A percentile compares a stretch with the other conserved stretches of the same genome.
Evolutionary conservation across 2,888 invertebrate species (phyloP).

Genomic region (Troides aeacus): DNA sequence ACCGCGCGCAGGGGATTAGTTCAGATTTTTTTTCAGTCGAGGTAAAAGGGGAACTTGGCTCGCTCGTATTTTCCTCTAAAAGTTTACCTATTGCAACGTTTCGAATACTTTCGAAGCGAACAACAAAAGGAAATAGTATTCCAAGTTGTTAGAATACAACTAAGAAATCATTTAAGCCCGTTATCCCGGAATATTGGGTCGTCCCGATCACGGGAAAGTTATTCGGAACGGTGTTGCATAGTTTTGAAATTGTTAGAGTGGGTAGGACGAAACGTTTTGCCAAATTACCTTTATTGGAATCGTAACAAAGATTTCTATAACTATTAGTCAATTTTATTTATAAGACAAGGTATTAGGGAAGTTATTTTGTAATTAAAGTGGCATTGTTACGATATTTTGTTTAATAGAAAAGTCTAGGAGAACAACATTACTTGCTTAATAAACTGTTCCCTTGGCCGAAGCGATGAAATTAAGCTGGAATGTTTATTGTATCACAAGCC

Average conservation of each 20-base stretch:
- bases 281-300: neutral
- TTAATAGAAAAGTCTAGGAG: too few species aligned
- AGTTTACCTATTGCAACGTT: conserved; percentile 68
- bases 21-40: conserved; percentile 65
- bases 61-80: conserved; percentile 70
- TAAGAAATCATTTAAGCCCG: conserved; percentile 56
- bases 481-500: too few species aligned
- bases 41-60: conserved; percentile 70
- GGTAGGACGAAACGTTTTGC: conserved; percentile 1
- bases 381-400: too few species aligned
- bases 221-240: conserved; percentile 36
- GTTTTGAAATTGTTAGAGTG: conserved; percentile 13
- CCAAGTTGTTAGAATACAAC: conserved; percentile 48
- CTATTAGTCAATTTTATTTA: too few species aligned
- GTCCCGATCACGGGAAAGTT: conserved; percentile 37
- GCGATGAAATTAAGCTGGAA: too few species aligned
- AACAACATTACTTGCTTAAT: too few species aligned
- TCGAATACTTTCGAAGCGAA: conserved; percentile 69
- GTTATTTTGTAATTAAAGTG: too few species aligned
- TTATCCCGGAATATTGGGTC: conserved; percentile 22
- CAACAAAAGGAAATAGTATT: conserved; percentile 67
- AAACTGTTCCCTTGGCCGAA: too few species aligned
- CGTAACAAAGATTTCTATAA: neutral
- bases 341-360: too few species aligned
- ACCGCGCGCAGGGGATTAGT: conserved; percentile 54